Conservation (phyloP, 2,797 vertebrate species). For the Oreochromis mossambicus region DNA sequence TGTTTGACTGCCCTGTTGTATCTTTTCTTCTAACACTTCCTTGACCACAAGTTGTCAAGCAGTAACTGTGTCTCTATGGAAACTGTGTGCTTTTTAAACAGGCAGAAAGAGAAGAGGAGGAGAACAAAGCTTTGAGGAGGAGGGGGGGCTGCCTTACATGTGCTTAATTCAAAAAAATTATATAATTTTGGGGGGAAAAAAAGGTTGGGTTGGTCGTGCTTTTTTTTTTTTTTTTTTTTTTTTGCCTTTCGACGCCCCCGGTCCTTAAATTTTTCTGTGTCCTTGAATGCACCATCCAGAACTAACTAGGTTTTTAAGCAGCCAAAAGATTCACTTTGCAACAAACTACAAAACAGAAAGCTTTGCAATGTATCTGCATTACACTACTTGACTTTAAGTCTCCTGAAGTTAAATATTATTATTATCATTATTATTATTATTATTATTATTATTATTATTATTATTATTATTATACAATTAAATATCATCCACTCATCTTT, state of each 20-base stretch:
- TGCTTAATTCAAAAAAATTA: neutral
- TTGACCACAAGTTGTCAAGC: slow-evolving; percentile 27
- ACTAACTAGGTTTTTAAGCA: neutral
- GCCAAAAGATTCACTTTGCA: neutral
- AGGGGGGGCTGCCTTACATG: neutral
- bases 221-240: neutral
- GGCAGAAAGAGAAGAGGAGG: neutral
- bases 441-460: too few relatives aligned
- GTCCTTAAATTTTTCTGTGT: neutral
- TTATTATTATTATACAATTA: neutral
- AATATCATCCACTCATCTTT: neutral
- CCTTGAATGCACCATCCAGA: neutral
- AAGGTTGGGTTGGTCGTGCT: neutral
- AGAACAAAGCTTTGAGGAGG: slow-evolving; percentile 10
- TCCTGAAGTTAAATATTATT: neutral
- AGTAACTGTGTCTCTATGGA: slow-evolving; percentile 42
- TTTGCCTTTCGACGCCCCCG: neutral
- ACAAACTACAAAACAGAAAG: neutral
- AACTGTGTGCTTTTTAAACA: slow-evolving; percentile 31
- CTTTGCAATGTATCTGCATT: neutral
- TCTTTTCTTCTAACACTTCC: neutral
- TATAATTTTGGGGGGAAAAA: neutral
- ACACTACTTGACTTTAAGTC: neutral
- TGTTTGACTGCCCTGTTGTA: slow-evolving; percentile 5
- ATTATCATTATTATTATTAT: neutral